Conservation (phyloP, 2,113 vertebrate species). For the Grammomys surdaster region DNA sequence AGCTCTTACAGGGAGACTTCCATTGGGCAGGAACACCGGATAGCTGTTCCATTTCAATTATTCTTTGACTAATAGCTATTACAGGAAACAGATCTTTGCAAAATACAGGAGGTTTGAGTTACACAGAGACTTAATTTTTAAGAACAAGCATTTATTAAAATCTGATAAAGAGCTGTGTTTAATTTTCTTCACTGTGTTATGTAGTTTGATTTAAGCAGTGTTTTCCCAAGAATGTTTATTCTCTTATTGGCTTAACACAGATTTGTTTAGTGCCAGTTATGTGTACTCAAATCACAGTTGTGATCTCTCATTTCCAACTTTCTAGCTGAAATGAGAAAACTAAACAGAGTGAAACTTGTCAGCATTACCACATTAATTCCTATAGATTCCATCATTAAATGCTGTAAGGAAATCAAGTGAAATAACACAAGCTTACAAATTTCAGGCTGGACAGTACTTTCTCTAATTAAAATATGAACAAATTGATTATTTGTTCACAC, state of each 20-base stretch:
- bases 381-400: not conserved
- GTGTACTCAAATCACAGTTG: not conserved
- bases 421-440: not conserved
- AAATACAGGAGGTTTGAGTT: not conserved
- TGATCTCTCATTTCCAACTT: not conserved
- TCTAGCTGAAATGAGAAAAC: not conserved
- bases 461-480: not conserved
- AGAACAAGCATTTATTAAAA: not conserved
- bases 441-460: not conserved
- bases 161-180: not conserved
- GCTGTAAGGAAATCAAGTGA: not conserved
- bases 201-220: not conserved
- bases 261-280: not conserved
- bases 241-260: not conserved
- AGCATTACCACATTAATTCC: not conserved
- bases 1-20: constrained; percentile 11
- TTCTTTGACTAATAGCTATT: not conserved
- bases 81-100: not conserved
- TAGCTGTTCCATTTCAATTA: constrained; percentile 27
- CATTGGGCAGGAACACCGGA: not conserved
- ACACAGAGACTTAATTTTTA: not conserved
- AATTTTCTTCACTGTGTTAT: not conserved
- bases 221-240: not conserved
- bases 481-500: not conserved
- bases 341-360: not conserved